These are phyloP conservation scores for Myripristis murdjan DNA, from an alignment of 2,797 vertebrate genomes.

Conservation along the genomic window DNA sequence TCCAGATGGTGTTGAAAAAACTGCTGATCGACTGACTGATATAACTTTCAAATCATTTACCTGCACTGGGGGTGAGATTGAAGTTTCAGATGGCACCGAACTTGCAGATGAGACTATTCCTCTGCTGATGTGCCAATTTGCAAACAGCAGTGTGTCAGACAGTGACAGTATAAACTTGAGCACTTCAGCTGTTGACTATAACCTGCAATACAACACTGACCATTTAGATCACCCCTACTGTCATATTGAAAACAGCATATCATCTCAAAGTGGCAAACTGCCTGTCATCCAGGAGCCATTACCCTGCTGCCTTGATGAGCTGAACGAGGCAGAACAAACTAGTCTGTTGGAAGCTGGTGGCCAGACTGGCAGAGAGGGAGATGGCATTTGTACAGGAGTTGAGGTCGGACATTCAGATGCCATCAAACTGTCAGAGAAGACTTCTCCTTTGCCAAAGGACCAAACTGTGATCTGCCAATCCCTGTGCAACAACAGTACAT, in stretches of 20 bases:
- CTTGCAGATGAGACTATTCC: conserved; percentile 50
- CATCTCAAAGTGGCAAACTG: neutral
- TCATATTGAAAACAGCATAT: conserved; percentile 22
- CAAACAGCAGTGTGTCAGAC: neutral
- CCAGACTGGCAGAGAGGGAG: neutral
- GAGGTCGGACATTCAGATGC: conserved; percentile 31
- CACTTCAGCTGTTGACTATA: conserved; percentile 21
- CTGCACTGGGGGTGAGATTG: conserved; percentile 73
- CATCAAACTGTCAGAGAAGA: conserved; percentile 26
- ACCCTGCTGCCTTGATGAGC: conserved; percentile 7
- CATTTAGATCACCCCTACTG: conserved; percentile 70
- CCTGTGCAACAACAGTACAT: neutral
- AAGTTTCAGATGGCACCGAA: conserved; percentile 53
- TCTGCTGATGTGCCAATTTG: conserved; percentile 31
- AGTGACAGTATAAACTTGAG: conserved; percentile 29
- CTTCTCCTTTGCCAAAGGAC: conserved; percentile 14
- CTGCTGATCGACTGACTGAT: conserved; percentile 21
- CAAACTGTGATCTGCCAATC: conserved; percentile 6
- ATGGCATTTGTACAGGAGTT: conserved; percentile 4
- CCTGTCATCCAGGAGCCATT: conserved; percentile 3
- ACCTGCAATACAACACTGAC: conserved; percentile 15
- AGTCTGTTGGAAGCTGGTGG: conserved; percentile 3
- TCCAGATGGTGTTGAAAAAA: conserved; percentile 17
- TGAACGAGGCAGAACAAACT: conserved; percentile 7
- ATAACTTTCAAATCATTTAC: conserved; percentile 70